phyloP scores from a whole-genome alignment of 2,113 vertebrate species.

The Ciconia maguari region DNA sequence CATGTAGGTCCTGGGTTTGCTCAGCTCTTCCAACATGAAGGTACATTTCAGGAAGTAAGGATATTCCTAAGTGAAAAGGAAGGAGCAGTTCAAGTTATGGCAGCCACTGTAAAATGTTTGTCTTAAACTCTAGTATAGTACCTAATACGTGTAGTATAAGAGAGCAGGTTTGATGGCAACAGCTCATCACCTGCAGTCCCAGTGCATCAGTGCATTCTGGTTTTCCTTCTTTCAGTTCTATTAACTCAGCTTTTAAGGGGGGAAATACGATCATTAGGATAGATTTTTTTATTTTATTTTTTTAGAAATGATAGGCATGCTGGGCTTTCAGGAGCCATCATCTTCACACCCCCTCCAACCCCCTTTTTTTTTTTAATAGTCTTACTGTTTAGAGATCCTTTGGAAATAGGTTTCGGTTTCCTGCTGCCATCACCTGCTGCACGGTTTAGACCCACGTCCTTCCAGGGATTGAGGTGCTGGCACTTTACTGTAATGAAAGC shows the following conservation, averaged over 20 bases:
- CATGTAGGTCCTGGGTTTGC: neutral
- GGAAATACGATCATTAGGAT: neutral
- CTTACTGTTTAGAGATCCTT: neutral
- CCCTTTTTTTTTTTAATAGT: neutral
- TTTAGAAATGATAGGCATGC: neutral
- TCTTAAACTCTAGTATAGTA: neutral
- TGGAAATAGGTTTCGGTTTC: neutral
- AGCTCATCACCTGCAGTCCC: neutral
- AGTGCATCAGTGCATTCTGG: neutral
- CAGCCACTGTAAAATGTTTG: neutral
- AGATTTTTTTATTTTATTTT: neutral
- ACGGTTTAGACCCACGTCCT: accelerated
- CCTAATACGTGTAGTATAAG: neutral
- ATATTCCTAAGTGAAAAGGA: neutral
- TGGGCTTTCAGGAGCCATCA: neutral
- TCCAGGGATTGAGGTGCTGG: neutral
- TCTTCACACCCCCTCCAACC: neutral
- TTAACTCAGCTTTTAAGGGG: neutral
- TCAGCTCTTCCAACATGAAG: neutral
- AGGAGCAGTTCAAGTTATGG: neutral
- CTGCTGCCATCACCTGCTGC: neutral
- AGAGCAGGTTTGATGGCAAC: neutral
- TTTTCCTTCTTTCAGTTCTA: neutral
- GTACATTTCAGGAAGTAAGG: neutral
- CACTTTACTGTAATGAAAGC: neutral